A percentile compares a stretch with the other conserved stretches of the same genome.
phyloP scores from a whole-genome alignment of 2,113 vertebrate species.

The Camelus dromedarius region DNA sequence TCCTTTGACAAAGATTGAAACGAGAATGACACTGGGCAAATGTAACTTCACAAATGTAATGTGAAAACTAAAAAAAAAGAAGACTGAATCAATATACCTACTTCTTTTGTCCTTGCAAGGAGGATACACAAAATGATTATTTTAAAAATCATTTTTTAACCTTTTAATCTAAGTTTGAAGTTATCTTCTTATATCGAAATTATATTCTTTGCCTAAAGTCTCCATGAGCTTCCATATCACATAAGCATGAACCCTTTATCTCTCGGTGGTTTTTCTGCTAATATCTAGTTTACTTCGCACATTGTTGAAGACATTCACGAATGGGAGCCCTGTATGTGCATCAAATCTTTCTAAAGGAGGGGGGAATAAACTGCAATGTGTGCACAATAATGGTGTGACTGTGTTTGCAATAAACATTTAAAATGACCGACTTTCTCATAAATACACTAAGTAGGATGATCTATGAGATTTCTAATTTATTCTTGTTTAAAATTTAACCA shows the following conservation, averaged over 20 bases:
- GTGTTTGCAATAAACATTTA: slow-evolving; percentile 91
- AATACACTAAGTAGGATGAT: slow-evolving; percentile 96
- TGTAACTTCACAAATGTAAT: slow-evolving; percentile 63
- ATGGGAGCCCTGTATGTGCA: slow-evolving; percentile 69
- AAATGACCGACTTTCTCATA: slow-evolving; percentile 91
- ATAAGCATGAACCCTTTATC: slow-evolving; percentile 76
- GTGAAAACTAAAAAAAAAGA: slow-evolving; percentile 19
- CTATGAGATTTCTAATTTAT: slow-evolving; percentile 99
- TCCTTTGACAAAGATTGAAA: slow-evolving; percentile 80
- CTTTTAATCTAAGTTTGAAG: slow-evolving; percentile 73
- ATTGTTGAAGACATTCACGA: slow-evolving; percentile 83
- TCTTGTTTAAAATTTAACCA: slow-evolving; percentile 99
- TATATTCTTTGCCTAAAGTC: slow-evolving; percentile 79
- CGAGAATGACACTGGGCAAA: slow-evolving; percentile 66
- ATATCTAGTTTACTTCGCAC: slow-evolving; percentile 84
- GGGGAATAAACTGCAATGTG: slow-evolving; percentile 75
- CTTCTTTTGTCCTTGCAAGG: slow-evolving; percentile 45
- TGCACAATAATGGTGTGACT: slow-evolving; percentile 85
- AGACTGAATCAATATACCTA: not conserved
- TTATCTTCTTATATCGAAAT: slow-evolving; percentile 69
- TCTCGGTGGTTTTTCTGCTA: slow-evolving; percentile 80
- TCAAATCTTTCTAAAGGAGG: slow-evolving; percentile 81
- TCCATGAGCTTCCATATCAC: slow-evolving; percentile 76
- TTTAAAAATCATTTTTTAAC: slow-evolving; percentile 19
- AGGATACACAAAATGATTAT: not conserved